Evolutionary conservation across 2,888 invertebrate species (phyloP), one percentile per base, ranked within the genome.

Genomic region (Cotesia congregata): DNA sequence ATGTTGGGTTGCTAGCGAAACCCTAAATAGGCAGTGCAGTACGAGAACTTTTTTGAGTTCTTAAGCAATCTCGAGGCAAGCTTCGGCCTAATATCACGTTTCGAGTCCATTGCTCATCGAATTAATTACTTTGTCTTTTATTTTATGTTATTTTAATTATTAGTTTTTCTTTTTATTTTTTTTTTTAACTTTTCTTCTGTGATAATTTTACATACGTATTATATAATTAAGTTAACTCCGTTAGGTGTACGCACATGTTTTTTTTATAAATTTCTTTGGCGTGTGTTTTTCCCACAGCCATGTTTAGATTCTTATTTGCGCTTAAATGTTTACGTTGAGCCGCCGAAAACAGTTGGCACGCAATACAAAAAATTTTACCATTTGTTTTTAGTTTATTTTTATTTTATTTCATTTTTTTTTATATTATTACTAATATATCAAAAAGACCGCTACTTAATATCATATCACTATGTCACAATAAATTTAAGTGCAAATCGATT

Each of bases 1-100:
- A 88, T 86, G 86, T 88, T 88, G 88, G 89, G 89, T 88, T 85
- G 83, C 87, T 89, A 88, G 85, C 85, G 86, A 87, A 87, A 88
- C 89, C 89, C 89, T 89, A 88, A 88, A 89, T 87, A 89, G 89
- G 89, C 89, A 89, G 89, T 89, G 89, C 89, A 89, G 85, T 89
- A 88, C 85, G 85, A 87, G 88, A 50, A 50, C 50, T 50, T 50
- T 1, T 50, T 50, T 88, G 88, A 87, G 87, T 89, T 85, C 87
- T 88, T 88, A 89, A 89, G 88, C 89, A 88, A 89, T 88, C 87
- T 88, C 87, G 88, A 89, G 89, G 89, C 89, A 88, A 89, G 88
- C 89, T 88, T 88, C 88, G 88, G 89, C 88, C 89, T 89, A 89
- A 89, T 89, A 89, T 89, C 89, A 89, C 89, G 88, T 87, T 88